These are phyloP conservation scores for Gopherus evgoodei DNA, from an alignment of 2,113 vertebrate genomes.

Conservation along the genomic window DNA sequence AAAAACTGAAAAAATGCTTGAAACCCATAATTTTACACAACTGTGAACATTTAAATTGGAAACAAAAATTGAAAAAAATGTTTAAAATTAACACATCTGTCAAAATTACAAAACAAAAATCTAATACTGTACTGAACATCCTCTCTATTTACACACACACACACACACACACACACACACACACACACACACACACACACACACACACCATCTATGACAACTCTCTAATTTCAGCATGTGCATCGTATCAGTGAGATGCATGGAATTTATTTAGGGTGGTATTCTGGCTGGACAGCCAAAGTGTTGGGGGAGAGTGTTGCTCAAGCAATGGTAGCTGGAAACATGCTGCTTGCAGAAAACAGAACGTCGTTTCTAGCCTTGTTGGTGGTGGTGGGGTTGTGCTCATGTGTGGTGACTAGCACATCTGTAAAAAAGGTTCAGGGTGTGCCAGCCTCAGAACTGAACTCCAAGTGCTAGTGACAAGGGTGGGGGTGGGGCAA, in stretches of 20 bases:
- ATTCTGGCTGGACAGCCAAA: neutral
- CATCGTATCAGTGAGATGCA: neutral
- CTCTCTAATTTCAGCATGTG: neutral
- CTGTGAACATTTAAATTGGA: neutral
- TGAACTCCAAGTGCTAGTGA: accelerated
- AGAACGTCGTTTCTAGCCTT: neutral
- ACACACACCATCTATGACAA: accelerated
- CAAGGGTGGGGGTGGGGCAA: neutral
- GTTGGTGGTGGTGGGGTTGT: neutral
- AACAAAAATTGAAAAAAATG: neutral
- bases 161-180: accelerated
- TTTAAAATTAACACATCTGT: neutral
- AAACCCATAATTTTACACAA: neutral
- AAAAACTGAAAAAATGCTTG: neutral
- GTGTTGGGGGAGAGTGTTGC: accelerated
- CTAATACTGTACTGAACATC: neutral
- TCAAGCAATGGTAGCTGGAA: neutral
- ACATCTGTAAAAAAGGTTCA: neutral
- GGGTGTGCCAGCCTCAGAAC: neutral
- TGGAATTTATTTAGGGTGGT: neutral
- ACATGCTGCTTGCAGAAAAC: neutral
- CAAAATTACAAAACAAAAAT: neutral
- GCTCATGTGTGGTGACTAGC: neutral
- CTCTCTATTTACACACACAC: neutral
- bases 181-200: accelerated